Evolutionary conservation across 2,888 invertebrate genomes (phyloP), one percentile per base, ranked within the genome.

Genomic region (Agapostemon virescens): DNA sequence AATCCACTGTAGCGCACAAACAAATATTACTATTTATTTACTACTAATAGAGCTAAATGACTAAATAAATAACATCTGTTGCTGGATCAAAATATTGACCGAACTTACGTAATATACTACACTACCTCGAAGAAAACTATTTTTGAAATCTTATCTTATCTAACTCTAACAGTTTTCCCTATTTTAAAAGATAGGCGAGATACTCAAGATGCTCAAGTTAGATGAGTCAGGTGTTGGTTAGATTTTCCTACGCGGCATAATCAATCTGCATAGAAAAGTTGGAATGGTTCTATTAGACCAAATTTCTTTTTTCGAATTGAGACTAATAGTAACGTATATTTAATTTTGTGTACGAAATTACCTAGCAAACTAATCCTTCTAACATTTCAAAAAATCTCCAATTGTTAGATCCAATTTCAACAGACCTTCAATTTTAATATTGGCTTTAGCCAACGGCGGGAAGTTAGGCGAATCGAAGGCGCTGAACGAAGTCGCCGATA

Each of bases 381-480:
- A n/a, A n/a, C n/a, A n/a, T n/a, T n/a, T n/a, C n/a, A n/a, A n/a
- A n/a, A n/a, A n/a, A n/a, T n/a, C n/a, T n/a, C n/a, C n/a, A n/a
- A n/a, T n/a, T n/a, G n/a, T n/a, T n/a, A n/a, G n/a, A n/a, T n/a
- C n/a, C n/a, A n/a, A n/a, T n/a, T n/a, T n/a, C n/a, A n/a, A 40
- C 63, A 73, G 77, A 92, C 96, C 94, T 88, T 96, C 95, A 79
- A 98, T 95, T 77, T 96, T 95, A 61, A 98, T 95, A 0, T 98
- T 98, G 74, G 98, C 95, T 74, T 95, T 95, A 0, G 97, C 98
- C 45, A 99, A 93, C 0, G 97, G 96, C 1, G 95, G 94, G 90
- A 96, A 95, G 93, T 99, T 99, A 0, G 98, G 98, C 0, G 98
- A 97, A 84, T 95, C 94, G 90, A 98, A 98, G 0, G 98, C 98